Evolutionary conservation across 2,113 vertebrate species (phyloP).

Genomic region (Antechinus flavipes): DNA sequence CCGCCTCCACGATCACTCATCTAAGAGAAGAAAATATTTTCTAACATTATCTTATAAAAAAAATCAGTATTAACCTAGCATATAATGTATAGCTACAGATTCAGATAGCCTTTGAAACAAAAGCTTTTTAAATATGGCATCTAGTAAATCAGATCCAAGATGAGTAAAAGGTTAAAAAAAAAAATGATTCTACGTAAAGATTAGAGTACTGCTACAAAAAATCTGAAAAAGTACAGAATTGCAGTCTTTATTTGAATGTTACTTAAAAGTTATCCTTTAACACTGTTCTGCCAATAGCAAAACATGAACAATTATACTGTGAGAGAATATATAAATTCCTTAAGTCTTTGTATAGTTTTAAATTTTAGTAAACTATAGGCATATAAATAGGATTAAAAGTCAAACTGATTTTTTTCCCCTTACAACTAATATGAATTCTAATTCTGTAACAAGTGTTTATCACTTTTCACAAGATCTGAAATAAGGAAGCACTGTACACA

Average conservation of each 20-base stretch:
- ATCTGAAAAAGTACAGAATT: background rate
- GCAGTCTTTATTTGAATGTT: background rate
- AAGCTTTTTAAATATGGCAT: background rate
- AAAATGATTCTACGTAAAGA: background rate
- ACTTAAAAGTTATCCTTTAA: background rate
- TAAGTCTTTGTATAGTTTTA: background rate
- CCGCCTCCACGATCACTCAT: slow-evolving; percentile 97
- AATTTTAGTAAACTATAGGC: background rate
- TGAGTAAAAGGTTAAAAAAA: background rate
- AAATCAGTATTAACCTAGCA: background rate
- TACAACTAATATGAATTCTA: background rate
- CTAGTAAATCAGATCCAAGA: background rate
- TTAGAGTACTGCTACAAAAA: background rate
- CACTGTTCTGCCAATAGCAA: background rate
- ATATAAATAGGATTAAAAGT: background rate
- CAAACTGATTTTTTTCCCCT: background rate
- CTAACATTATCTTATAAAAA: background rate
- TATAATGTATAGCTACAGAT: background rate
- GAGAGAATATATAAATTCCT: background rate
- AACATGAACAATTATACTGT: background rate
- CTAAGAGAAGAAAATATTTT: slow-evolving; percentile 79
- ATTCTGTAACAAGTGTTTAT: background rate
- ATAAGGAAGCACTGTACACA: background rate
- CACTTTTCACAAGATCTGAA: background rate
- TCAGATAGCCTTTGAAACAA: background rate